A percentile compares a stretch with the other conserved stretches of the same genome.
Conservation (phyloP, 2,113 vertebrate species). For the Plectropomus leopardus region DNA sequence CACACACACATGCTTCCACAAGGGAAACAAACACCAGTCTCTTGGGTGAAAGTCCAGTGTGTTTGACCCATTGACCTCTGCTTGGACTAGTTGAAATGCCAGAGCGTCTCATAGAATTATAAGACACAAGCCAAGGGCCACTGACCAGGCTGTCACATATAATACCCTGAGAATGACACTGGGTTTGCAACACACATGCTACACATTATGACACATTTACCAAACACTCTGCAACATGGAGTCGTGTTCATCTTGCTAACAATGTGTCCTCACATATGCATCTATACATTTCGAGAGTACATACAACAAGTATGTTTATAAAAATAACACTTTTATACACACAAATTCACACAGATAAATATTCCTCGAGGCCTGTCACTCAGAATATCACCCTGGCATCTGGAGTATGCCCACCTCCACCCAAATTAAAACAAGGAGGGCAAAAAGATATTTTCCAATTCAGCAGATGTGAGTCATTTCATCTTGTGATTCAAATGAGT, state of each 20-base stretch:
- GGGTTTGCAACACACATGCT: neutral
- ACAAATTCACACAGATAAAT: constrained; percentile 26
- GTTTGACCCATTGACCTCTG: too few species aligned
- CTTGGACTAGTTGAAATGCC: neutral
- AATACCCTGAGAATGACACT: neutral
- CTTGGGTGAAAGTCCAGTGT: too few species aligned
- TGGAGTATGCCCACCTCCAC: constrained; percentile 74
- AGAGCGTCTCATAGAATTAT: neutral
- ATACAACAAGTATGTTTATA: constrained; percentile 11
- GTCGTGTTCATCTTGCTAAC: constrained; percentile 6
- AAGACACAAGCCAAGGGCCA: too few species aligned
- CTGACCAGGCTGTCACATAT: neutral
- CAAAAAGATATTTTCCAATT: constrained; percentile 86
- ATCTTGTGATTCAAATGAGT: constrained; percentile 90
- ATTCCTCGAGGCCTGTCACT: constrained; percentile 67
- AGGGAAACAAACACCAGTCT: too few species aligned
- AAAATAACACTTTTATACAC: constrained; percentile 8
- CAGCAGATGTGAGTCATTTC: constrained; percentile 89
- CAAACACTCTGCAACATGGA: neutral
- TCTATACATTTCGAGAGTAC: neutral
- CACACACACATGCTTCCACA: too few species aligned
- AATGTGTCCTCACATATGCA: neutral
- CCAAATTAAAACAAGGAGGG: constrained; percentile 84
- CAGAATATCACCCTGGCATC: constrained; percentile 71
- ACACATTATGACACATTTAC: too few species aligned